Base-by-base conservation (phyloP, 2,797 vertebrate species). In the Poeciliopsis paucimaculata region DNA sequence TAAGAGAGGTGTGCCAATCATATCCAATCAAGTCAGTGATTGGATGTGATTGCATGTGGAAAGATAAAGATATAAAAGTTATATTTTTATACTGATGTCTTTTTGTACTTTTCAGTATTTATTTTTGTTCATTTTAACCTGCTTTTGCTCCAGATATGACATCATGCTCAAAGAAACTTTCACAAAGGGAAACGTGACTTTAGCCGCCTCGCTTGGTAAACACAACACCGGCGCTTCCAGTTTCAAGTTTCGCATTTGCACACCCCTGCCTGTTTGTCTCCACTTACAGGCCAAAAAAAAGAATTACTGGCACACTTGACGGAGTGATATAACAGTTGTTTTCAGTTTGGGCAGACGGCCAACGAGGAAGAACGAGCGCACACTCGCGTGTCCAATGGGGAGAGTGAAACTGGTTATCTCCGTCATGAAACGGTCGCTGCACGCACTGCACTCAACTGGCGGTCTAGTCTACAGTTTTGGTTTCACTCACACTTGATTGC, bases 401-500 rank as follows among this genome's bases (percentile, higher is more conserved):
- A 66, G 86, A 90, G 86, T 86, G 89, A 93, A 91, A 94, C 89
- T 89, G 49, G 68, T 93, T 90, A 89, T 92, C 89, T 91, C 82
- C 46, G 77, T 84, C 78, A 60, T 88, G 80, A 90, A 87, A 71
- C 79, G 72, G 76, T 77, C 31, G 86, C 72, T 72, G 87, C 75
- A 49, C 8, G 10, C 75, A 77, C 74, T 73, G 6, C 43, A 46
- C 26, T 72, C 13, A 79, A 82, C 81, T 83, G 82, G 81, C 83
- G 64, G 77, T 87, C 74, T 80, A 68, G 84, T 76, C 82, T 16
- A 73, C 68, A 87, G 86, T 81, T 86, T 84, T 82, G 86, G 89
- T 91, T 91, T 93, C 89, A 86, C 88, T 86, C 84, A 70, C 62
- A 28, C 79, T 55, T 78, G 47, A 53, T 36, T 47, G 78, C 73